Evolutionary conservation across 2,113 vertebrate species (phyloP).

Genomic region (Protomyctophum bolini): DNA sequence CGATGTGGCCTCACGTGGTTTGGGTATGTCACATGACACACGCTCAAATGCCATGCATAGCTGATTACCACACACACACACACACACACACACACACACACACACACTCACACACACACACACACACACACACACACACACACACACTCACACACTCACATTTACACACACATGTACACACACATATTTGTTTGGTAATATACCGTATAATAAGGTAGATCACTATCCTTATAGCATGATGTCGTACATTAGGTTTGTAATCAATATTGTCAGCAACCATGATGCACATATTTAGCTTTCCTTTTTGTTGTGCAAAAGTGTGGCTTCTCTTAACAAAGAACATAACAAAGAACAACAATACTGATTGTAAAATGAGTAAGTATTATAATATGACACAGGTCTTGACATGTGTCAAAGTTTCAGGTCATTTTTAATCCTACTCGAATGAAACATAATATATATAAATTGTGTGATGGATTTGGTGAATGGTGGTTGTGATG

Average conservation of each 20-base stretch:
- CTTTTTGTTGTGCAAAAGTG: background rate
- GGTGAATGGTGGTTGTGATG: conserved; percentile 21
- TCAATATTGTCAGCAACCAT: background rate
- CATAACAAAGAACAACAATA: conserved; percentile 14
- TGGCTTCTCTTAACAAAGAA: conserved; percentile 5
- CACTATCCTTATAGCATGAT: conserved; percentile 21
- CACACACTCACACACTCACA: conserved; percentile 1
- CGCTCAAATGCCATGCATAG: conserved; percentile 15
- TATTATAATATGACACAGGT: background rate
- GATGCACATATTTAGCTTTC: conserved; percentile 8
- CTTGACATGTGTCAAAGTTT: conserved; percentile 8
- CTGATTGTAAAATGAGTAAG: conserved; percentile 28
- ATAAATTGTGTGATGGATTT: conserved; percentile 2
- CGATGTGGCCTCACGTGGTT: conserved; percentile 95
- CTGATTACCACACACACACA: background rate
- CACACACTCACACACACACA: background rate
- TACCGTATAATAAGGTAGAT: conserved; percentile 4
- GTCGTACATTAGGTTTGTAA: conserved; percentile 2
- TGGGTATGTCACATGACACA: conserved; percentile 86
- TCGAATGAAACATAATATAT: background rate
- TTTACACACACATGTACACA: no score
- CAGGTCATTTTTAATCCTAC: conserved; percentile 6
- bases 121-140: background rate
- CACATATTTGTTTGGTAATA: background rate
- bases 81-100: background rate